Evolutionary conservation across 2,888 invertebrate species (phyloP), one percentile per base, ranked within the genome.

Genomic region (Encarsia formosa): DNA sequence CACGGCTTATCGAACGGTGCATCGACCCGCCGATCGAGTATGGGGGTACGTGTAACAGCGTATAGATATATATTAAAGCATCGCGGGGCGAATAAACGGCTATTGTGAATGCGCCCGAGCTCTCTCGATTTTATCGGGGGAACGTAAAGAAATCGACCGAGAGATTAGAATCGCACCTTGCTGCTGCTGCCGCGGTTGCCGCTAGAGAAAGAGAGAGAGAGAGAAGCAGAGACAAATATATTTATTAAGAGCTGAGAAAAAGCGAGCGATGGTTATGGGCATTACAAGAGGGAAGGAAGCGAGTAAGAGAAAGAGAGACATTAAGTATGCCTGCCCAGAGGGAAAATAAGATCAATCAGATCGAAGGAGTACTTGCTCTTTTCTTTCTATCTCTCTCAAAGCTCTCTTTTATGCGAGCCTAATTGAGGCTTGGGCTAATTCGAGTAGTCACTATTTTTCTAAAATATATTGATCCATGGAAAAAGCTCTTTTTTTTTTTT

Each of bases 131-230:
- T 53, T 53, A 53, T 53, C 53, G 35, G 22, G 29, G 24, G 40
- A 24, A 49, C 53, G 53, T 53, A 53, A 53, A 49, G 53, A 53
- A 53, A 53, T 53, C 53, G 48, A 41, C 44, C n/a, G 34, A 16
- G n/a, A 44, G 53, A 53, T 53, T 53, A 34, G 49, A 45, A 53
- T 53, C 53, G 49, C 49, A 41, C 37, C 44, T 32, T 32, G 44
- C 44, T 16, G 16, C n/a, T 20, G 20, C 19, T 18, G 5, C 20
- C 11, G 4, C 19, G n/a, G n/a, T n/a, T n/a, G n/a, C n/a, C n/a
- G n/a, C n/a, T n/a, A n/a, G n/a, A n/a, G n/a, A n/a, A n/a, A n/a
- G n/a, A n/a, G n/a, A n/a, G n/a, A n/a, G n/a, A n/a, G n/a, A n/a
- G n/a, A n/a, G n/a, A n/a, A n/a, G n/a, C n/a, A n/a, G n/a, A n/a